phyloP scores from a whole-genome alignment of 1,140 invertebrate species.

The Muscidifurax raptorellus region DNA sequence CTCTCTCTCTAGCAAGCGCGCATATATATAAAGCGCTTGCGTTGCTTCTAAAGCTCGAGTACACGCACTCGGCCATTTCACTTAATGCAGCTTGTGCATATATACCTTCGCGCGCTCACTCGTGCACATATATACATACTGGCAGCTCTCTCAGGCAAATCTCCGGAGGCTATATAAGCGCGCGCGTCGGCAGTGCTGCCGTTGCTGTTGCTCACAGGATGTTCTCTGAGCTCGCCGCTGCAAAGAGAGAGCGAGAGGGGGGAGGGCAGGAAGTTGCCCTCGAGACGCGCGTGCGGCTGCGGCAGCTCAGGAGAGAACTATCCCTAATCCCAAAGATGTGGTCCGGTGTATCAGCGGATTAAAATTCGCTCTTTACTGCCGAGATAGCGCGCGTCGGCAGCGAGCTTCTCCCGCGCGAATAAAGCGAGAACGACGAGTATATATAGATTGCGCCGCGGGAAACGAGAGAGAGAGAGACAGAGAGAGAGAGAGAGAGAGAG shows the following conservation, averaged over 20 bases:
- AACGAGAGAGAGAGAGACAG: not conserved
- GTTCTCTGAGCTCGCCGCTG: not conserved
- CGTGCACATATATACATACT: not conserved
- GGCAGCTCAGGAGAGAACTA: not conserved
- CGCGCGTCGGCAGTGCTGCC: not conserved
- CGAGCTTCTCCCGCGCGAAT: not conserved
- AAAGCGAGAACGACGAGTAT: slow-evolving; percentile 6
- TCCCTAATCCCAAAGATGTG: slow-evolving; percentile 63
- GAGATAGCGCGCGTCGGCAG: slow-evolving; percentile 61
- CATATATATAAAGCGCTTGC: not conserved
- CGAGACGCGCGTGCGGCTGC: not conserved
- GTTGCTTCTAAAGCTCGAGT: slow-evolving; percentile 6
- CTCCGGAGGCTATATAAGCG: slow-evolving; percentile 18
- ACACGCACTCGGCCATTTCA: slow-evolving; percentile 12
- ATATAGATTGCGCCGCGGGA: not conserved
- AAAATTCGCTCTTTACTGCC: slow-evolving; percentile 64
- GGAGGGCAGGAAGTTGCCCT: slow-evolving; percentile 6
- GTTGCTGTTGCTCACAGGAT: slow-evolving; percentile 8
- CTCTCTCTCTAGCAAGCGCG: not conserved
- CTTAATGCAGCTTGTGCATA: slow-evolving; percentile 16
- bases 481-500: not conserved
- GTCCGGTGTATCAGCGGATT: slow-evolving; percentile 63
- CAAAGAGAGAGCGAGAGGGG: not conserved
- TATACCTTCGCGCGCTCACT: not conserved
- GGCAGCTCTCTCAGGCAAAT: not conserved